Evolutionary conservation across 2,797 vertebrate species (phyloP).

Genomic region (Girardinus metallicus): DNA sequence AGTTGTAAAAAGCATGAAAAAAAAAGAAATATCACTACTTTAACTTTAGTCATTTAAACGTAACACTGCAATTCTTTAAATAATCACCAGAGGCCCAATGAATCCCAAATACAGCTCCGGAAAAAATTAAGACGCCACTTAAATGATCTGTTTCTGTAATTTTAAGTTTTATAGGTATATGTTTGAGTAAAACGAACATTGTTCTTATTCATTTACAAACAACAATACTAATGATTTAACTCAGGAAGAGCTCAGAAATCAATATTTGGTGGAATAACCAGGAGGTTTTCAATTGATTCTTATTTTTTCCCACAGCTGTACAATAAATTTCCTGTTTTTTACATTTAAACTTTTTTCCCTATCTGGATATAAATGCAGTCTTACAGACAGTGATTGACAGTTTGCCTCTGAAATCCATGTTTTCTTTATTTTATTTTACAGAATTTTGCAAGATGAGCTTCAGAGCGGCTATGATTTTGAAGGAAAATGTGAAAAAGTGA

Average conservation of each 20-base stretch:
- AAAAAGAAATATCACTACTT: not conserved
- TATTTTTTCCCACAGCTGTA: no score
- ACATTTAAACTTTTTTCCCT: not conserved
- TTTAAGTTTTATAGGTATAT: no score
- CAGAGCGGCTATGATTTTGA: constrained; percentile 79
- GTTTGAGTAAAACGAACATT: no score
- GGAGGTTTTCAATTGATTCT: no score
- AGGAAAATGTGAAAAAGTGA: constrained; percentile 82
- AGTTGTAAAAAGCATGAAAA: not conserved
- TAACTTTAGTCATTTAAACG: not conserved
- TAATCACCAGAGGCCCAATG: not conserved
- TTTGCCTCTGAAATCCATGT: not conserved
- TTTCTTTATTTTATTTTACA: constrained; percentile 49
- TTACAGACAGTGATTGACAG: not conserved
- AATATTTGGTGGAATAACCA: no score
- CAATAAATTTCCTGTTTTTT: not conserved
- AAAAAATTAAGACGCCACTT: no score
- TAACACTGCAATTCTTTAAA: not conserved
- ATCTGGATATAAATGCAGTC: not conserved
- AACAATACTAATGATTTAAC: no score
- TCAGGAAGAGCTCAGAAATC: no score
- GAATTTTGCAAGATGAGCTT: constrained; percentile 75
- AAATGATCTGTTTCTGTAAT: no score
- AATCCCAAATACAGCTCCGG: not conserved
- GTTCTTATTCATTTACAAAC: no score